Conservation (phyloP, 2,888 invertebrate species). For the Drosophila birchii region DNA sequence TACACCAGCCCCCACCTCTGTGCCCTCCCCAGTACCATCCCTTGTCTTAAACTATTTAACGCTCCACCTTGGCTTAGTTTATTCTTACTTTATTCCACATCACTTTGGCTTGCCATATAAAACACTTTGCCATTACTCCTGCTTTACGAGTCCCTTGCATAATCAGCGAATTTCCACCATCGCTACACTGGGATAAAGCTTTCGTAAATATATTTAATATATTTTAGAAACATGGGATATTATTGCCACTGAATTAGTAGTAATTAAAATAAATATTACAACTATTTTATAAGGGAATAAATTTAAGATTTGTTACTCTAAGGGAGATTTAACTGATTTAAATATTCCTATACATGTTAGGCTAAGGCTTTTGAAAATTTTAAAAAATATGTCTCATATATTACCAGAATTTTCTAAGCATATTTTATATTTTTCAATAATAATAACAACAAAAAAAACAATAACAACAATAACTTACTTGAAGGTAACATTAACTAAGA, state of each 20-base stretch:
- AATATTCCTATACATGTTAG: neutral
- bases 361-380: neutral
- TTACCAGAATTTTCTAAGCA: neutral
- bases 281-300: neutral
- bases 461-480: neutral
- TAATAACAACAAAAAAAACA: too few species aligned
- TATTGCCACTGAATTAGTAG: neutral
- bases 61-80: constrained; percentile 54
- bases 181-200: neutral
- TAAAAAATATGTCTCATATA: neutral
- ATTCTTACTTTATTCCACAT: constrained; percentile 29
- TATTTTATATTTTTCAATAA: neutral
- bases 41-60: constrained; percentile 72
- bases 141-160: constrained; percentile 72
- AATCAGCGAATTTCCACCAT: constrained; percentile 72
- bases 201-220: neutral
- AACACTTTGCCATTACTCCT: constrained; percentile 54
- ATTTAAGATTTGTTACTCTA: neutral
- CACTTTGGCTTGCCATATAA: constrained; percentile 54
- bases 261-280: neutral
- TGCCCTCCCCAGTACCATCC: neutral
- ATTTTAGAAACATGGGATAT: neutral
- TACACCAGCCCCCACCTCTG: neutral
- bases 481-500: neutral
- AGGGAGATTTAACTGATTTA: neutral